Evolutionary conservation across 2,888 invertebrate genomes (phyloP), one percentile per base, ranked within the genome.

Genomic region (Didymodactylos carnosus): DNA sequence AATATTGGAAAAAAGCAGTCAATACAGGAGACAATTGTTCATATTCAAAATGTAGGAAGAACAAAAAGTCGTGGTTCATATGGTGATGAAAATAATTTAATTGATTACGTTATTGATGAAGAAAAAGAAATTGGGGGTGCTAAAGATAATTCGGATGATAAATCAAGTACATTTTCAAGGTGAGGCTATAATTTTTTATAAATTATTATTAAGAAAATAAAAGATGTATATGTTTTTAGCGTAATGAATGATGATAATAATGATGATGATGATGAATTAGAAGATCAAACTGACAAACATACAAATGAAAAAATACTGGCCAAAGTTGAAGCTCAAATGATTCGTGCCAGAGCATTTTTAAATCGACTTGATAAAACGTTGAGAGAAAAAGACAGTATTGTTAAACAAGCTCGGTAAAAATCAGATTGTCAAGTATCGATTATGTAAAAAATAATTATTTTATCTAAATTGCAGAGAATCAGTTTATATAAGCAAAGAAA

Each of bases 251-350:
- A n/a, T n/a, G n/a, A n/a, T n/a, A n/a, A n/a, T n/a, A n/a, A n/a
- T n/a, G n/a, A 62, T 35, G 46, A 49, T 19, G 46, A 49, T 23
- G 46, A 49, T 23, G 46, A 46, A 8, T 7, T n/a, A 27, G 53
- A 62, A 8, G 14, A n/a, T 35, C 35, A 62, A 3, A 35, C 29
- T n/a, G 19, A 35, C 19, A 11, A 16, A n/a, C 0, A 3, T 8
- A 27, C n/a, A 62, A 62, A 62, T 62, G 19, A 62, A 62, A 62
- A 62, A 35, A 35, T 62, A 35, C 8, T n/a, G 3, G 27, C 62
- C 43, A 72, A 71, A 46, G 71, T 71, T n/a, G 62, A 74, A 40
- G 29, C 53, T 16, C 29, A 74, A 72, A 71, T 74, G 62, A 74
- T 74, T 29, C 62, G 69, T 16, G 51, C 62, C 39, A 71, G 74